These are phyloP conservation scores for Agapetus fuscipes DNA, from an alignment of 2,888 invertebrate genomes.

Conservation along the genomic window DNA sequence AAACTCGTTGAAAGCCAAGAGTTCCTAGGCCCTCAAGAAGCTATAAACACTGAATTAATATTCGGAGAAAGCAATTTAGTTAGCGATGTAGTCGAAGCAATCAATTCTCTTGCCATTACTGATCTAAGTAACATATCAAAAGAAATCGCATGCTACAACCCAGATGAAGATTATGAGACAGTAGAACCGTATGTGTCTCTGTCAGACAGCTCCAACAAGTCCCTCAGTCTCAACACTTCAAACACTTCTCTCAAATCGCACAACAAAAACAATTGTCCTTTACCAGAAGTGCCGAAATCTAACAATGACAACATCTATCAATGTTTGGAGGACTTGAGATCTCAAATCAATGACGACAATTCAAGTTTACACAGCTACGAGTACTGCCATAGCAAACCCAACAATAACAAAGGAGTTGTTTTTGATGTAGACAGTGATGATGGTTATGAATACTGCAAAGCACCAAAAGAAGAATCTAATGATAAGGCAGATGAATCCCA, in stretches of 20 bases:
- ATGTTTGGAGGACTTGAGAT: constrained; percentile 39
- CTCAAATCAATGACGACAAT: constrained; percentile 42
- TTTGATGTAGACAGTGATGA: constrained; percentile 43
- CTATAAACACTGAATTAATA: constrained; percentile 32
- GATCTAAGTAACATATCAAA: constrained; percentile 19
- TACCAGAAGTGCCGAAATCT: constrained; percentile 40
- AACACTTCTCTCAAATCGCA: constrained; percentile 26
- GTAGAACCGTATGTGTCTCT: constrained; percentile 31
- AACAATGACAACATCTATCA: constrained; percentile 39
- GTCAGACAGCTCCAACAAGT: neutral
- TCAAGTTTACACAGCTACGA: constrained; percentile 46
- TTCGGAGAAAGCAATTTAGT: constrained; percentile 25
- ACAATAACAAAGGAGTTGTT: constrained; percentile 37
- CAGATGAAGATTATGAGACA: constrained; percentile 41
- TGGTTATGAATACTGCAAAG: constrained; percentile 43
- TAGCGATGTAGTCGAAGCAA: constrained; percentile 29
- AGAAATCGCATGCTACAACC: constrained; percentile 22
- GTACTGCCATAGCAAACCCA: constrained; percentile 34
- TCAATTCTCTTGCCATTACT: constrained; percentile 9
- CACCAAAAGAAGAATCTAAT: constrained; percentile 24
- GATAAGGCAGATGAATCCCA: constrained; percentile 31
- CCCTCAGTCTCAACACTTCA: constrained; percentile 2
- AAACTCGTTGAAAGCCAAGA: constrained; percentile 5
- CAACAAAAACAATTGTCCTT: constrained; percentile 41
- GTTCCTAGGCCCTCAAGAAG: no score